These are phyloP conservation scores for Gymnogyps californianus DNA, from an alignment of 2,113 vertebrate species.

Conservation along the genomic window DNA sequence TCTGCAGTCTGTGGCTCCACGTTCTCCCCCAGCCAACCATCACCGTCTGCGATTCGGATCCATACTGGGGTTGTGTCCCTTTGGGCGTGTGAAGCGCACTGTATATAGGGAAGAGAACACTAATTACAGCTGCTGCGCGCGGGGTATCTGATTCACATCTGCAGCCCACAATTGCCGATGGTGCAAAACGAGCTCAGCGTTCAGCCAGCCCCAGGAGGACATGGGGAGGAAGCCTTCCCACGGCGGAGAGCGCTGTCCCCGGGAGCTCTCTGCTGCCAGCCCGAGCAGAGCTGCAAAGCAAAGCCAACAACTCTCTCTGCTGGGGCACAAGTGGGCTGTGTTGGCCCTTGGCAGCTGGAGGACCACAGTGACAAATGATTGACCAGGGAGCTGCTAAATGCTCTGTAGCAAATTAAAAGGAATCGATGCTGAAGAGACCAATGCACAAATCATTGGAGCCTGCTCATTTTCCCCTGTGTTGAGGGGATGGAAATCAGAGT, in stretches of 20 bases:
- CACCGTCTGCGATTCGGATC: rapidly evolving
- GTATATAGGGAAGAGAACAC: not conserved
- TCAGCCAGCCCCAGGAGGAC: not conserved
- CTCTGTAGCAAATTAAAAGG: not conserved
- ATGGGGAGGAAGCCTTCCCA: not conserved
- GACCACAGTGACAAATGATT: not conserved
- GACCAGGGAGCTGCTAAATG: not conserved
- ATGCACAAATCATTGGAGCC: not conserved
- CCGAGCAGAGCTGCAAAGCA: not conserved
- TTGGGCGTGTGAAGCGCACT: not conserved
- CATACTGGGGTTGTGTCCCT: not conserved
- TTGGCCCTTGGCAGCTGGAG: not conserved
- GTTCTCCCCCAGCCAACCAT: not conserved
- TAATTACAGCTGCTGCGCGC: rapidly evolving
- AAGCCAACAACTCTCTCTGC: not conserved
- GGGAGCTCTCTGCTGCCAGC: not conserved
- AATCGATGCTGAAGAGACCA: not conserved
- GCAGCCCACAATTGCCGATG: rapidly evolving
- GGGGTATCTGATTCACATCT: too few relatives aligned
- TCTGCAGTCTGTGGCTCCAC: not conserved
- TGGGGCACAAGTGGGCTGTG: not conserved
- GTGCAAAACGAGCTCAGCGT: not conserved
- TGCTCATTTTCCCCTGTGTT: rapidly evolving
- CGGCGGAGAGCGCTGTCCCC: rapidly evolving
- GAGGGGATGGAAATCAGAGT: not conserved